phyloP scores from a whole-genome alignment of 2,797 vertebrate genomes.

The Oreortyx pictus region DNA sequence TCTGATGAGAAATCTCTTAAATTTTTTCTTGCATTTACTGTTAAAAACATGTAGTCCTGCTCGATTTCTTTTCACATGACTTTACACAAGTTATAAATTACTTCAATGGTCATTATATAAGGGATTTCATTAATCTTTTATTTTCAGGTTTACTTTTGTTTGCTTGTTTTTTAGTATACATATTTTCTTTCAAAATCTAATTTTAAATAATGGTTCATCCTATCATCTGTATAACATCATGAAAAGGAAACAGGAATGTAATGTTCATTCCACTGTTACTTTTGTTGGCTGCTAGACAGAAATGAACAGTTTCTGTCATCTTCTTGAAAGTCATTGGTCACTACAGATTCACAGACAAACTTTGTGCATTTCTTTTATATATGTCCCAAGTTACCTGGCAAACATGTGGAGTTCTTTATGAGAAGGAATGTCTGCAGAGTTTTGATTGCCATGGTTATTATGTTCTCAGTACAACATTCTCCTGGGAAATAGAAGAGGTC shows the following conservation, averaged over 20 bases:
- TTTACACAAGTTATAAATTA: background rate
- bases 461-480: background rate
- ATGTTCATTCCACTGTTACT: background rate
- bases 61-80: background rate
- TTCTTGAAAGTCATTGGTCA: background rate
- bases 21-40: background rate
- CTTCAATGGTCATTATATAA: background rate
- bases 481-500: background rate
- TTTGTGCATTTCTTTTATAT: background rate
- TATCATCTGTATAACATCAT: background rate
- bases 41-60: background rate
- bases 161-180: background rate
- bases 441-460: slow-evolving; percentile 26
- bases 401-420: background rate
- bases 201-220: background rate
- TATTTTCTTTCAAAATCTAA: background rate
- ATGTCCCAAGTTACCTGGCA: background rate
- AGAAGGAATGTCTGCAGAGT: background rate
- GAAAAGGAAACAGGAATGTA: background rate
- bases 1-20: background rate
- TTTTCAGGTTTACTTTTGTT: background rate
- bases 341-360: background rate
- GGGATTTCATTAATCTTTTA: background rate
- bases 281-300: background rate
- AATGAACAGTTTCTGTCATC: background rate